phyloP scores from a whole-genome alignment of 2,797 vertebrate species.

The Acipenser oxyrinchus region DNA sequence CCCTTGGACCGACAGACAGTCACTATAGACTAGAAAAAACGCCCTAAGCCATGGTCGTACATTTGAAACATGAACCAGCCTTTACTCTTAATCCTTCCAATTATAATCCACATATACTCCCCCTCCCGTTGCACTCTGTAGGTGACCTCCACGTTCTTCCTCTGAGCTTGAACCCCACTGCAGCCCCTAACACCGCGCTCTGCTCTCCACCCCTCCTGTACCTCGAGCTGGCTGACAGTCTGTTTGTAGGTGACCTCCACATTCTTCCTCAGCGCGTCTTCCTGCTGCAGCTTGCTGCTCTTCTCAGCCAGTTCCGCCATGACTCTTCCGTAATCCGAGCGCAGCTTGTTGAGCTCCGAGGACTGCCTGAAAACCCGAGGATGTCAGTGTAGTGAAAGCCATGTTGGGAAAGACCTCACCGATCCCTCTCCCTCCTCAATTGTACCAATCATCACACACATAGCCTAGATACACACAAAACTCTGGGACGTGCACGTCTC shows the following conservation, averaged over 20 bases:
- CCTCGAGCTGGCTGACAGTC: slow-evolving; percentile 70
- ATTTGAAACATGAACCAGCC: too few species aligned
- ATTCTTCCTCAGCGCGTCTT: slow-evolving; percentile 89
- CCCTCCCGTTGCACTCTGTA: slow-evolving; percentile 31
- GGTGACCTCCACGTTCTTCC: too few species aligned
- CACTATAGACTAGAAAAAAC: too few species aligned
- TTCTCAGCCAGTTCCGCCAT: slow-evolving; percentile 86
- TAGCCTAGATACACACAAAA: too few species aligned
- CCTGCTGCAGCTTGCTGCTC: slow-evolving; percentile 83
- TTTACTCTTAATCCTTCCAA: not conserved
- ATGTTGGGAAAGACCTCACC: not conserved
- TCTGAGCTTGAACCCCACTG: slow-evolving; percentile 14
- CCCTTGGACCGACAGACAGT: too few species aligned
- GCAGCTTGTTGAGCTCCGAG: slow-evolving; percentile 85
- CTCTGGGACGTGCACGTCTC: too few species aligned
- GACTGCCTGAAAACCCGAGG: slow-evolving; percentile 70
- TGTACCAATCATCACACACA: too few species aligned
- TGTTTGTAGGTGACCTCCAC: slow-evolving; percentile 80
- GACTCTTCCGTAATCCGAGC: slow-evolving; percentile 77
- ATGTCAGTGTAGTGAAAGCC: not conserved
- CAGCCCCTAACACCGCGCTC: slow-evolving; percentile 12
- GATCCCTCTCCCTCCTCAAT: not conserved
- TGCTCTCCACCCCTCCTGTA: slow-evolving; percentile 42
- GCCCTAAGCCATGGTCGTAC: too few species aligned
- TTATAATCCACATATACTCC: slow-evolving; percentile 8